Evolutionary conservation across 2,797 vertebrate species (phyloP).

Genomic region (Propithecus perrieri): DNA sequence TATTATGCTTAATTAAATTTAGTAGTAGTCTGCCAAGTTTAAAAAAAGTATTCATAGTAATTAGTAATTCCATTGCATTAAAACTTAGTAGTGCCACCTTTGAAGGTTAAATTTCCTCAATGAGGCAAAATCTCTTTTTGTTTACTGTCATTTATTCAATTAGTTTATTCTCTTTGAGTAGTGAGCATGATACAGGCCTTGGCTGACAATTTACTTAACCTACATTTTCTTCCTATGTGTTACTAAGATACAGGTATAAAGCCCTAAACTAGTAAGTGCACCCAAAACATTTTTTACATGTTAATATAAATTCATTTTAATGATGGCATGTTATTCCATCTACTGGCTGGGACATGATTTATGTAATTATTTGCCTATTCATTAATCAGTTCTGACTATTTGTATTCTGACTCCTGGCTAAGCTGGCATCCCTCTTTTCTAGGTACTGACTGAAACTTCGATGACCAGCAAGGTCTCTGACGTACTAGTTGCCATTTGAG

Average conservation of each 20-base stretch:
- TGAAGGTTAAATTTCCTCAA: constrained; percentile 32
- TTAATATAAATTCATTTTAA: constrained; percentile 18
- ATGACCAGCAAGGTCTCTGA: background rate
- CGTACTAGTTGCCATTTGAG: background rate
- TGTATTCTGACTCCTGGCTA: constrained; percentile 24
- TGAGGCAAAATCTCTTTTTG: background rate
- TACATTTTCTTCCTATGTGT: background rate
- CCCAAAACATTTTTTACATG: background rate
- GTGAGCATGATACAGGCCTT: background rate
- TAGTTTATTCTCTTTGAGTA: constrained; percentile 10
- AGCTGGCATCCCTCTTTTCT: background rate
- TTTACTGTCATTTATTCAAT: background rate
- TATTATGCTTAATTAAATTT: background rate
- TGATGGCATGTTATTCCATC: background rate
- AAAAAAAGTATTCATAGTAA: constrained; percentile 9
- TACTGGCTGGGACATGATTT: background rate
- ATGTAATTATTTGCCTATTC: background rate
- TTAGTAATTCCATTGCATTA: background rate
- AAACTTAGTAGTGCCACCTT: background rate
- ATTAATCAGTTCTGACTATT: constrained; percentile 18
- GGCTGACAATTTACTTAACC: background rate
- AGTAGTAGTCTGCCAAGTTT: background rate
- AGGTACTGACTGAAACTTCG: background rate
- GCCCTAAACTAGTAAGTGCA: background rate
- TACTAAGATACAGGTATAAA: background rate